Percentiles rank a stretch among this genome's conserved stretches.
These are phyloP conservation scores for Ivindomyrus marchei DNA, from an alignment of 2,113 vertebrate genomes.

Conservation along the genomic window DNA sequence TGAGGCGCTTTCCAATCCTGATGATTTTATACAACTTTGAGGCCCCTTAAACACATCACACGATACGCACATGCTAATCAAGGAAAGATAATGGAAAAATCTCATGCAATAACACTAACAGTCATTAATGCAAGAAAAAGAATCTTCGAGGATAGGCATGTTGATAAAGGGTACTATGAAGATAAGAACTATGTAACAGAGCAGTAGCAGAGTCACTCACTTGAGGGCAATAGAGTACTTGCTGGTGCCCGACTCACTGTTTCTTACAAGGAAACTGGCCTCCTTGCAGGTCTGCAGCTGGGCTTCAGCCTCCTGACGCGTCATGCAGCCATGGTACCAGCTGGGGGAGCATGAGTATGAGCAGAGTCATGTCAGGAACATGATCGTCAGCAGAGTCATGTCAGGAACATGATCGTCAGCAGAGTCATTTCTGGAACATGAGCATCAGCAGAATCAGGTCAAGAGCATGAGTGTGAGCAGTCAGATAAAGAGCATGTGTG, in stretches of 20 bases:
- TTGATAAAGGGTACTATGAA: background rate
- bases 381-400: background rate
- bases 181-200: constrained; percentile 75
- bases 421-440: too few species aligned
- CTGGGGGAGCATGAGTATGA: constrained; percentile 43
- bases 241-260: constrained; percentile 86
- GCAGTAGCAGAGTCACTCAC: constrained; percentile 60
- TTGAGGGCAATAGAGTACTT: constrained; percentile 93
- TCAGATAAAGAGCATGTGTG: too few species aligned
- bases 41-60: background rate
- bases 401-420: too few species aligned
- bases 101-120: background rate
- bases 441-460: too few species aligned
- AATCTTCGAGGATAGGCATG: background rate
- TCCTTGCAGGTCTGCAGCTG: constrained; percentile 82
- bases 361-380: background rate
- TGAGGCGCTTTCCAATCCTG: background rate
- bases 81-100: background rate
- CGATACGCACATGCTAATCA: background rate
- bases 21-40: background rate
- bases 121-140: constrained; percentile 68
- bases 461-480: background rate
- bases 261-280: constrained; percentile 87
- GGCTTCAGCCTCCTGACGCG: constrained; percentile 82
- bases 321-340: constrained; percentile 89